These are phyloP conservation scores for Carterocephalus palaemon DNA, from an alignment of 2,888 invertebrate genomes.

Conservation along the genomic window DNA sequence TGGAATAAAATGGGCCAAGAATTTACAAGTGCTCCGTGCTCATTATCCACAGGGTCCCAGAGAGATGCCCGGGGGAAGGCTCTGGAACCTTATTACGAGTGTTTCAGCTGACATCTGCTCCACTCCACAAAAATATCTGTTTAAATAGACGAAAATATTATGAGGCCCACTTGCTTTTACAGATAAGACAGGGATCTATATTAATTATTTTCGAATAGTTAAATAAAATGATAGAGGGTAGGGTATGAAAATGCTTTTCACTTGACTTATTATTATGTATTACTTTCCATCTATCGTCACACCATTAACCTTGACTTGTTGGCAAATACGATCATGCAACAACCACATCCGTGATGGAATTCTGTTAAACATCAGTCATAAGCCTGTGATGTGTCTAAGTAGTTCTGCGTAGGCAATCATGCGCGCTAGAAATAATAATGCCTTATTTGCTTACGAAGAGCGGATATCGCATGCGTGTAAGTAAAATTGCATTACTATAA, in stretches of 20 bases:
- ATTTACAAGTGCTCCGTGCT: slow-evolving; percentile 12
- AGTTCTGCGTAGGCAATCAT: no score
- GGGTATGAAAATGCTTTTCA: no score
- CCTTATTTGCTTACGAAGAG: not conserved
- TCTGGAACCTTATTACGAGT: slow-evolving; percentile 52
- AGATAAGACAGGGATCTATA: no score
- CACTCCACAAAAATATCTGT: slow-evolving; percentile 23
- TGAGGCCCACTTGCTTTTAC: slow-evolving; percentile 10
- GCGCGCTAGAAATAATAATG: not conserved
- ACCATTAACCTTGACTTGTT: no score
- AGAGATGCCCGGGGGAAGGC: slow-evolving; percentile 33
- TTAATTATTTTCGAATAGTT: no score
- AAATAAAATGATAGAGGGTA: no score
- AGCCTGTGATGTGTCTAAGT: no score
- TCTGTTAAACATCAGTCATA: no score
- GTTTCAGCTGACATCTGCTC: slow-evolving; percentile 48
- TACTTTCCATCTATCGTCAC: no score
- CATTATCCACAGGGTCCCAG: slow-evolving; percentile 29
- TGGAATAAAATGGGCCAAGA: slow-evolving; percentile 16
- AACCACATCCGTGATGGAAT: no score
- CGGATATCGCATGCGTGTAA: not conserved
- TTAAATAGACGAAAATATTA: slow-evolving; percentile 18
- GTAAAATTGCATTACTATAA: not conserved
- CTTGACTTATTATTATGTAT: no score
- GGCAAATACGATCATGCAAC: no score